A percentile compares a stretch with the other conserved stretches of the same genome.
Evolutionary conservation across 2,797 vertebrate species (phyloP).

Genomic region (Gymnoscopelus microlampas): DNA sequence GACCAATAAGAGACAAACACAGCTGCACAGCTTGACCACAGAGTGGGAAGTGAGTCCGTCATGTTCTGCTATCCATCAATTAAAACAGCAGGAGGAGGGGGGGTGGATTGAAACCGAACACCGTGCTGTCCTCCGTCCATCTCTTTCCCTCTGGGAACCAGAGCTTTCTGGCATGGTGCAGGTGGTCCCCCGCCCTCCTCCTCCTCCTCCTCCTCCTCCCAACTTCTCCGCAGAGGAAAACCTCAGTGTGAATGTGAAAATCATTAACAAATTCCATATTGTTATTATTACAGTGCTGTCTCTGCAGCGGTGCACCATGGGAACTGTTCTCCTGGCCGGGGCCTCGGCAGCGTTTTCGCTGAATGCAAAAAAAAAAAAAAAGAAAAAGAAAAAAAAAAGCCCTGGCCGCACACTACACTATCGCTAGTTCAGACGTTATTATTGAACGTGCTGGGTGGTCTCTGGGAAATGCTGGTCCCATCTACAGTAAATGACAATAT

Average conservation of each 20-base stretch:
- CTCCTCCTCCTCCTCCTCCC: too few relatives aligned
- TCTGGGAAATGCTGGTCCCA: conserved; percentile 36
- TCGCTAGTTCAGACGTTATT: conserved; percentile 16
- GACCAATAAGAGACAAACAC: conserved; percentile 56
- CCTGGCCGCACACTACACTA: conserved; percentile 28
- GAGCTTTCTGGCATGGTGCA: conserved; percentile 55
- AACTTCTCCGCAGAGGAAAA: conserved; percentile 43
- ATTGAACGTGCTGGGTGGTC: conserved; percentile 69
- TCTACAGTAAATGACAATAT: conserved; percentile 41
- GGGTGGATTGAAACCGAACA: conserved; percentile 52
- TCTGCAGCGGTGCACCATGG: conserved; percentile 50
- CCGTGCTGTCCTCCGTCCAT: conserved; percentile 20
- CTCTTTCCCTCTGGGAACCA: conserved; percentile 43
- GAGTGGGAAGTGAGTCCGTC: conserved; percentile 57
- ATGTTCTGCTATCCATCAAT: conserved; percentile 50
- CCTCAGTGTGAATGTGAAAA: conserved; percentile 69
- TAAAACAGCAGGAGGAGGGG: conserved; percentile 39
- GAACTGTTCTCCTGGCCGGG: conserved; percentile 47
- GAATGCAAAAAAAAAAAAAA: conserved; percentile 9
- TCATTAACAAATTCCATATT: conserved; percentile 60
- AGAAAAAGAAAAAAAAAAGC: background rate
- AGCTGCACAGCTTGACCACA: conserved; percentile 42
- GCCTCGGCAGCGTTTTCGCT: conserved; percentile 36
- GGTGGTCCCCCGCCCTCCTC: conserved; percentile 58
- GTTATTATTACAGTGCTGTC: conserved; percentile 56